Percentiles rank a stretch among this genome's conserved stretches.
Conservation (phyloP, 2,113 vertebrate species). For the Columba janthina region DNA sequence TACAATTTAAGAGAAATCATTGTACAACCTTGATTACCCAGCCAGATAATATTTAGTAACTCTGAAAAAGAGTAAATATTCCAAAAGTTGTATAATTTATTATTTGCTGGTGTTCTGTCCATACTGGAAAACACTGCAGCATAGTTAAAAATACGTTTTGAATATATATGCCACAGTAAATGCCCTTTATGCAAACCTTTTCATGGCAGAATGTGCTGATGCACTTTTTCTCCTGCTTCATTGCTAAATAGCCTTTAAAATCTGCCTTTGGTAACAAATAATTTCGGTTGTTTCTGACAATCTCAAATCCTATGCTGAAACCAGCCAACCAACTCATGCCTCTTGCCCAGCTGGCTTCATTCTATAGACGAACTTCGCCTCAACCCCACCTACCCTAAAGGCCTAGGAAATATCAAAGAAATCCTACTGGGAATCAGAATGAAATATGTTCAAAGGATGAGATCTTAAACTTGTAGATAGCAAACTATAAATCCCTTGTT, state of each 20-base stretch:
- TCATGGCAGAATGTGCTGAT: background rate
- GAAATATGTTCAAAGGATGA: background rate
- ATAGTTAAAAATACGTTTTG: background rate
- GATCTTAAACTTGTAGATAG: background rate
- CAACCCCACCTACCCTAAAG: background rate
- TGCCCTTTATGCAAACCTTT: background rate
- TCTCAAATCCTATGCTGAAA: background rate
- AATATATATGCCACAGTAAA: background rate
- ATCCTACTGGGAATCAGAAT: background rate
- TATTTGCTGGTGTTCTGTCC: background rate
- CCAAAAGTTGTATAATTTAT: background rate
- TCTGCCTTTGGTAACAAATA: background rate
- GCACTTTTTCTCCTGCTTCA: background rate
- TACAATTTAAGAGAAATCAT: constrained; percentile 2
- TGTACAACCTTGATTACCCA: background rate
- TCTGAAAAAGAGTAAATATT: constrained; percentile 37
- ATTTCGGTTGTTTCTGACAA: background rate
- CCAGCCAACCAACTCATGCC: background rate
- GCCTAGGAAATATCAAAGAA: constrained; percentile 17
- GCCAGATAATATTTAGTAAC: background rate
- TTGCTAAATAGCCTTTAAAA: background rate
- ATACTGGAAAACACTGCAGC: background rate
- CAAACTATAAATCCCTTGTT: background rate
- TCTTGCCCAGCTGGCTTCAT: background rate
- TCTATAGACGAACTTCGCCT: background rate